A percentile compares a stretch with the other conserved stretches of the same genome.
Conservation (phyloP, 2,888 invertebrate species). For the Muscina levida region DNA sequence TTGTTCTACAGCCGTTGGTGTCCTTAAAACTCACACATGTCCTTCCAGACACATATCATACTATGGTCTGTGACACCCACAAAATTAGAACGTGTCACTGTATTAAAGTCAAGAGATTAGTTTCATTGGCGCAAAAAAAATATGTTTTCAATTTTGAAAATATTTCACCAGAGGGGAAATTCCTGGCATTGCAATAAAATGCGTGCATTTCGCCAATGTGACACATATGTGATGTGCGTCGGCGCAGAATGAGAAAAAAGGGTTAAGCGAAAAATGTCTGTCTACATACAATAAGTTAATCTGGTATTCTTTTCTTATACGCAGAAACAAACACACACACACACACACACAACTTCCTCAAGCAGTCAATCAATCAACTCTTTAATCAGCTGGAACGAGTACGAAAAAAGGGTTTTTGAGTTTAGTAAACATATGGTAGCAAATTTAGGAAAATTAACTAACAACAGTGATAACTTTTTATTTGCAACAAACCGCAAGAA, state of each 20-base stretch:
- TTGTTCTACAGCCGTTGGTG: neutral
- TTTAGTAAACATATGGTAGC: conserved; percentile 14
- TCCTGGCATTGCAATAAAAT: conserved; percentile 23
- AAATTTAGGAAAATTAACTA: too few species aligned
- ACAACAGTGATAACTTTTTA: too few species aligned
- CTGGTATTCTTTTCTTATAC: conserved; percentile 24
- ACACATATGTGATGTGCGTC: neutral
- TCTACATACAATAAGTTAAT: neutral
- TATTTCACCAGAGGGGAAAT: conserved; percentile 23
- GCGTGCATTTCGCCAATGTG: too few species aligned
- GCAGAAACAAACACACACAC: too few species aligned
- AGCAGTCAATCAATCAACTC: conserved; percentile 22
- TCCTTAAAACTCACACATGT: neutral
- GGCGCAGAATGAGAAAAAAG: neutral
- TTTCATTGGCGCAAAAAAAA: neutral
- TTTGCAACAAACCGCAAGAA: too few species aligned
- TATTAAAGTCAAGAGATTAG: conserved; percentile 38
- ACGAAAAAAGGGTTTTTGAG: neutral
- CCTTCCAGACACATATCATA: too few species aligned
- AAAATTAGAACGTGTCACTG: conserved; percentile 29
- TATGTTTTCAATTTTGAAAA: conserved; percentile 40
- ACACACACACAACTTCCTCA: neutral
- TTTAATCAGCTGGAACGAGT: neutral
- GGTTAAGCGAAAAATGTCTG: neutral
- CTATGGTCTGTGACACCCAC: conserved; percentile 25